These are phyloP conservation scores for Drosophila kuntzei DNA, from an alignment of 2,888 invertebrate genomes.

Conservation along the genomic window DNA sequence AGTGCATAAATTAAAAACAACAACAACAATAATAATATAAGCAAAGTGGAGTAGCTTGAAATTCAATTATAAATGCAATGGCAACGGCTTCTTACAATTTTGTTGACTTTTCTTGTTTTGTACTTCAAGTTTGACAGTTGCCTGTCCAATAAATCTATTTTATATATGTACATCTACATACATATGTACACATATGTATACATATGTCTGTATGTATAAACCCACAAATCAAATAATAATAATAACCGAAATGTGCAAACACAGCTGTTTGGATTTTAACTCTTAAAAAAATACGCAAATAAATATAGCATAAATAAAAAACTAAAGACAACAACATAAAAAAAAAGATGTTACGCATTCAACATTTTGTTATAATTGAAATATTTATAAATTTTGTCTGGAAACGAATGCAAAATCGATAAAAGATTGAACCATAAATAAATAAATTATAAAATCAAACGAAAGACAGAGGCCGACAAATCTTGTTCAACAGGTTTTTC, in stretches of 20 bases:
- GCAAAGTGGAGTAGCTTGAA: slow-evolving; percentile 52
- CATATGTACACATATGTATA: slow-evolving; percentile 10
- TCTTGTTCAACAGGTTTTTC: slow-evolving; percentile 70
- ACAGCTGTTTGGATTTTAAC: slow-evolving; percentile 63
- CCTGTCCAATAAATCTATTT: slow-evolving; percentile 60
- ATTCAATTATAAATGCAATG: slow-evolving; percentile 63
- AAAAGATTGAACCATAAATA: slow-evolving; percentile 40
- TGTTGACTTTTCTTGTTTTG: slow-evolving; percentile 41
- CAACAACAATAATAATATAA: slow-evolving; percentile 25
- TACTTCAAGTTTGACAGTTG: slow-evolving; percentile 48
- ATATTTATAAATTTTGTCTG: slow-evolving; percentile 30
- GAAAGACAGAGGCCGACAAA: slow-evolving; percentile 27
- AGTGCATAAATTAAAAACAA: slow-evolving; percentile 58
- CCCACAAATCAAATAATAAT: slow-evolving; percentile 28
- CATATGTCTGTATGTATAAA: slow-evolving; percentile 6
- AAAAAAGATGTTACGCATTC: slow-evolving; percentile 14
- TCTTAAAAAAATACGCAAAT: slow-evolving; percentile 21
- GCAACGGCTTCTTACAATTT: slow-evolving; percentile 41
- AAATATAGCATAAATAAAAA: slow-evolving; percentile 12
- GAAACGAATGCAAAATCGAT: slow-evolving; percentile 21
- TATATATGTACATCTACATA: slow-evolving; percentile 5
- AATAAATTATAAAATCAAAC: slow-evolving; percentile 46
- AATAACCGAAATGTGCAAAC: slow-evolving; percentile 52
- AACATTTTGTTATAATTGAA: slow-evolving; percentile 35
- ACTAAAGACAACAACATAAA: slow-evolving; percentile 6